Conservation (phyloP, 1,140 invertebrate species). For the Drosophila arawakana region DNA sequence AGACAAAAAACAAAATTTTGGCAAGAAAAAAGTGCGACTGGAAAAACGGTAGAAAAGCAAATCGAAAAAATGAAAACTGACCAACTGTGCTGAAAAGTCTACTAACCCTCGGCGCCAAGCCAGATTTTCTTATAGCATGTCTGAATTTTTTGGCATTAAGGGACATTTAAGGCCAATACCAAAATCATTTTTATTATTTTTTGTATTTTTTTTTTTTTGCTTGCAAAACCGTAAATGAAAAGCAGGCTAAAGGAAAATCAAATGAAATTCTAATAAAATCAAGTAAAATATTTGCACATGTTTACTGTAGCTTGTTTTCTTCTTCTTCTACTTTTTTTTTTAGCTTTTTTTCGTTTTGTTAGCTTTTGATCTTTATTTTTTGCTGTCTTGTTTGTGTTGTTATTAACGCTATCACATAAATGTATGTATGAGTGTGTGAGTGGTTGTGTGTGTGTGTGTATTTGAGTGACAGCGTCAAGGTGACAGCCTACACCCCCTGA, state of each 20-base stretch:
- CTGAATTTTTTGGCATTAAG: slow-evolving; percentile 51
- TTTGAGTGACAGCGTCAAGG: slow-evolving; percentile 55
- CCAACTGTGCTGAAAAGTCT: slow-evolving; percentile 52
- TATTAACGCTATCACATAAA: slow-evolving; percentile 65
- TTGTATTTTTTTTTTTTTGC: slow-evolving; percentile 20
- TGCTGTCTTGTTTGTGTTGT: slow-evolving; percentile 57
- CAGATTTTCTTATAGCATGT: background rate
- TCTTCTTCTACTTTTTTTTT: too few relatives aligned
- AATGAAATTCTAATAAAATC: slow-evolving; percentile 68
- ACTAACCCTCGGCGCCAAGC: too few relatives aligned
- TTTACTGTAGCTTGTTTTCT: slow-evolving; percentile 53
- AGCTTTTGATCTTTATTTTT: slow-evolving; percentile 76
- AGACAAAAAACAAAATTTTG: slow-evolving; percentile 34
- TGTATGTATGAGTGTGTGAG: background rate
- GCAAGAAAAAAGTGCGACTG: slow-evolving; percentile 24
- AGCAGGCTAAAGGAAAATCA: slow-evolving; percentile 18
- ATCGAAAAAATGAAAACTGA: slow-evolving; percentile 54
- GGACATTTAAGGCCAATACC: slow-evolving; percentile 68
- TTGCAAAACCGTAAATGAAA: slow-evolving; percentile 36
- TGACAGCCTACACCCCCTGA: slow-evolving; percentile 63
- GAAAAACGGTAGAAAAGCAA: slow-evolving; percentile 40
- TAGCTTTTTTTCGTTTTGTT: slow-evolving; percentile 22
- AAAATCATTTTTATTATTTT: slow-evolving; percentile 55
- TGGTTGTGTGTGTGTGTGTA: background rate
- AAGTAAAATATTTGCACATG: slow-evolving; percentile 80